Conservation (phyloP, 2,888 invertebrate genomes). For the Caradrina clavipalpis region DNA sequence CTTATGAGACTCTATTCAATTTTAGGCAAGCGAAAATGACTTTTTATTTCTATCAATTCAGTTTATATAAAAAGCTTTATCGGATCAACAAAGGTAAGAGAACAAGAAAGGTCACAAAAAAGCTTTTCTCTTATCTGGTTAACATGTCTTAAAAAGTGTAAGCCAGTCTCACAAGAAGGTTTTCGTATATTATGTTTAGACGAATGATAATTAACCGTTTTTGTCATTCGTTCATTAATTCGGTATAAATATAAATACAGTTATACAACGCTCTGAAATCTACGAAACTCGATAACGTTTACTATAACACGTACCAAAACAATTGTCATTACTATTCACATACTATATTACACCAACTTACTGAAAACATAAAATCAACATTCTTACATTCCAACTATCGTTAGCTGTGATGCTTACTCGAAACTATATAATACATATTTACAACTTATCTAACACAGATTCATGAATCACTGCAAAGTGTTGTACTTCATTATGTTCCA, state of each 20-base stretch:
- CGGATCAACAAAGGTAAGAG: background rate
- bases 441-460: constrained; percentile 74
- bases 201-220: constrained; percentile 17
- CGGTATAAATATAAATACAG: constrained; percentile 9
- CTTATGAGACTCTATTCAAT: background rate
- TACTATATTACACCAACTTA: constrained; percentile 48
- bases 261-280: constrained; percentile 32
- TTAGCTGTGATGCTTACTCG: constrained; percentile 75
- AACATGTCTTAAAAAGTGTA: background rate
- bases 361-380: constrained; percentile 59
- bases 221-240: constrained; percentile 3
- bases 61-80: background rate
- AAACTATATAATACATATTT: constrained; percentile 72
- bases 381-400: constrained; percentile 54
- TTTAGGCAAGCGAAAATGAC: too few species aligned
- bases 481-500: constrained; percentile 52
- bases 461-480: constrained; percentile 70
- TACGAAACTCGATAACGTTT: constrained; percentile 40
- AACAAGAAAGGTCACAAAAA: background rate
- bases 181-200: background rate
- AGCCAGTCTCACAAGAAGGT: background rate
- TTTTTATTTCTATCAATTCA: too few species aligned
- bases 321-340: constrained; percentile 48
- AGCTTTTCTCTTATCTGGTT: background rate
- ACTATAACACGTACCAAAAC: constrained; percentile 38